Percentiles rank a stretch among this genome's conserved stretches.
Evolutionary conservation across 2,113 vertebrate species (phyloP).

Genomic region (Microtus pennsylvanicus): DNA sequence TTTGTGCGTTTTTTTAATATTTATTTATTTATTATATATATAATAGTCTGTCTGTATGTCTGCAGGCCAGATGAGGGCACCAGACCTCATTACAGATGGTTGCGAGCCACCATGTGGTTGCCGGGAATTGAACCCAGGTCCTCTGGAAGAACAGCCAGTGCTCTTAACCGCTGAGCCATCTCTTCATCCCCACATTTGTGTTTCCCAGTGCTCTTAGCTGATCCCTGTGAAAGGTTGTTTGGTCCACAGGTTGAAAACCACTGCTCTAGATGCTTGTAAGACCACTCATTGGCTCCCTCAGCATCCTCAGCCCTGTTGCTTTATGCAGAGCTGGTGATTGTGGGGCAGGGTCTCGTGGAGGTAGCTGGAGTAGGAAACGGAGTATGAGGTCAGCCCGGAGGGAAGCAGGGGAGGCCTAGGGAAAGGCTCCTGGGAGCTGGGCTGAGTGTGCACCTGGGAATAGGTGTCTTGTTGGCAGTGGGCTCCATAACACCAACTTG

Average conservation of each 20-base stretch:
- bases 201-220: background rate
- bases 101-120: too few species aligned
- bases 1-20: too few species aligned
- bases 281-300: background rate
- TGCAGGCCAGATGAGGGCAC: too few species aligned
- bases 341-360: background rate
- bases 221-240: background rate
- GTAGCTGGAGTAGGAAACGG: background rate
- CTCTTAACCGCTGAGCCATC: too few species aligned
- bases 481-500: background rate
- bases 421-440: conserved; percentile 3
- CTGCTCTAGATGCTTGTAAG: background rate
- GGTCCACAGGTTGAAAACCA: background rate
- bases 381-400: background rate
- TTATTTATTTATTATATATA: too few species aligned
- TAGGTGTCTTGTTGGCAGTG: background rate
- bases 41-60: too few species aligned
- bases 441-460: conserved; percentile 6
- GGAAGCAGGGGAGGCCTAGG: background rate
- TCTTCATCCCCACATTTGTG: too few species aligned
- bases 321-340: background rate
- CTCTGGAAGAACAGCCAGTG: too few species aligned
- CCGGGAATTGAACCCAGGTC: too few species aligned
- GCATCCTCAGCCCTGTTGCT: background rate
- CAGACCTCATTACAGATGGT: too few species aligned